Evolutionary conservation across 2,888 invertebrate species (phyloP).

Genomic region (Ophion obscuratus): DNA sequence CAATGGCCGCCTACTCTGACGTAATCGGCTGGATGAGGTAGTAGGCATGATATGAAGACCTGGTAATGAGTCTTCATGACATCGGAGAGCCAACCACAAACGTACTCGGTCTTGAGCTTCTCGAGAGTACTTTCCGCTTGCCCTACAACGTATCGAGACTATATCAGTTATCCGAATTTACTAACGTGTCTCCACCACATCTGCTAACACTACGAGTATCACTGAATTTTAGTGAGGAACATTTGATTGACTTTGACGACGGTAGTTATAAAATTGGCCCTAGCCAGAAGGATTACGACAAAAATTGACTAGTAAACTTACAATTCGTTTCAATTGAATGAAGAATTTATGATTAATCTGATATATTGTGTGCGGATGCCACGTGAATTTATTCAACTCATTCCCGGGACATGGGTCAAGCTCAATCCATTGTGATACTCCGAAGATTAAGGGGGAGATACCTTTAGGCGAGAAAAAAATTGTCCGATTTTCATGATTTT

Average conservation of each 20-base stretch:
- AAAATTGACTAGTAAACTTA: background rate
- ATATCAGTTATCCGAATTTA: slow-evolving; percentile 57
- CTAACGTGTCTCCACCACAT: slow-evolving; percentile 50
- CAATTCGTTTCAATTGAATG: background rate
- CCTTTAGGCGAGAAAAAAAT: too few species aligned
- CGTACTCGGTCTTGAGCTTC: slow-evolving; percentile 95
- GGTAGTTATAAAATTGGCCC: slow-evolving; percentile 41
- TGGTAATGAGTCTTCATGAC: slow-evolving; percentile 94
- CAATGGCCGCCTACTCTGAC: slow-evolving; percentile 98
- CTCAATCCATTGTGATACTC: slow-evolving; percentile 25
- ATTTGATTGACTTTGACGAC: slow-evolving; percentile 50
- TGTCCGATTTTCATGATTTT: too few species aligned
- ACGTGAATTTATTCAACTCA: background rate
- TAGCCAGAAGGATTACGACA: slow-evolving; percentile 17
- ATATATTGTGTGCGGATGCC: background rate
- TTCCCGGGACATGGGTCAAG: slow-evolving; percentile 37
- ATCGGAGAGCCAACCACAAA: slow-evolving; percentile 95
- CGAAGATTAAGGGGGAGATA: slow-evolving; percentile 6
- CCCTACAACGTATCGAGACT: slow-evolving; percentile 82
- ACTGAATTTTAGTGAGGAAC: slow-evolving; percentile 57
- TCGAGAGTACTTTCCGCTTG: slow-evolving; percentile 95
- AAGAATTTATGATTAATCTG: background rate
- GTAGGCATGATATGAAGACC: slow-evolving; percentile 95
- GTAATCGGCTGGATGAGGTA: slow-evolving; percentile 98
- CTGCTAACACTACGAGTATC: slow-evolving; percentile 51